A percentile compares a stretch with the other conserved stretches of the same genome.
Conservation (phyloP, 35 echinoderm and acorn worm genomes). For the Strongylocentrotus purpuratus region DNA sequence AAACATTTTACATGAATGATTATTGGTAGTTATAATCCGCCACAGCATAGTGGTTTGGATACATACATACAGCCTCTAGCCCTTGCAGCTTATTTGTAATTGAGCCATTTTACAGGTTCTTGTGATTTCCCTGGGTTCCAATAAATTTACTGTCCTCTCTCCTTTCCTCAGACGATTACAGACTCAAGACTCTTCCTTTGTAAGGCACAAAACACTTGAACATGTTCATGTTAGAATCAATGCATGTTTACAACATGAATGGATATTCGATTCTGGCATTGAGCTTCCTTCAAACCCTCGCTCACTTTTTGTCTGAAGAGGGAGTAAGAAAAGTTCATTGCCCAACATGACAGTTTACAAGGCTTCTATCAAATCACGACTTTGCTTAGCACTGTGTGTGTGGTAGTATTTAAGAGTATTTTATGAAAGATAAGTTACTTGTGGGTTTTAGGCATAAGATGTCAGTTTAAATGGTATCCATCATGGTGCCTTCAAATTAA, state of each 20-base stretch:
- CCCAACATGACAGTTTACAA: neutral
- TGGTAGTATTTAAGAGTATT: too few species aligned
- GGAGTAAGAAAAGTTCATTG: neutral
- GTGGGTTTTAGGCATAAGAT: too few species aligned
- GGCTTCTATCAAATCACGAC: too few species aligned
- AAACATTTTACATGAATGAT: neutral
- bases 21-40: neutral
- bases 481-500: too few species aligned
- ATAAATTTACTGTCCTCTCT: conserved; percentile 25
- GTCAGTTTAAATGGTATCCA: too few species aligned
- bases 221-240: neutral
- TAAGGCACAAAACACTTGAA: neutral
- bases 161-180: neutral
- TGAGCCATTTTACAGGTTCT: neutral
- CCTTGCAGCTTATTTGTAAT: conserved; percentile 7
- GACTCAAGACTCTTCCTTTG: neutral
- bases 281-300: neutral
- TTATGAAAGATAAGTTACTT: too few species aligned
- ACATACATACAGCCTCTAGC: neutral
- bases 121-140: conserved; percentile 29
- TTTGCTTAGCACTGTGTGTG: too few species aligned
- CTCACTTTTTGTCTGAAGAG: neutral
- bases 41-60: neutral
- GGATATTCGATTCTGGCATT: neutral
- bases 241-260: neutral